Evolutionary conservation across 1,140 invertebrate species (phyloP).

Genomic region (Phthorimaea operculella): DNA sequence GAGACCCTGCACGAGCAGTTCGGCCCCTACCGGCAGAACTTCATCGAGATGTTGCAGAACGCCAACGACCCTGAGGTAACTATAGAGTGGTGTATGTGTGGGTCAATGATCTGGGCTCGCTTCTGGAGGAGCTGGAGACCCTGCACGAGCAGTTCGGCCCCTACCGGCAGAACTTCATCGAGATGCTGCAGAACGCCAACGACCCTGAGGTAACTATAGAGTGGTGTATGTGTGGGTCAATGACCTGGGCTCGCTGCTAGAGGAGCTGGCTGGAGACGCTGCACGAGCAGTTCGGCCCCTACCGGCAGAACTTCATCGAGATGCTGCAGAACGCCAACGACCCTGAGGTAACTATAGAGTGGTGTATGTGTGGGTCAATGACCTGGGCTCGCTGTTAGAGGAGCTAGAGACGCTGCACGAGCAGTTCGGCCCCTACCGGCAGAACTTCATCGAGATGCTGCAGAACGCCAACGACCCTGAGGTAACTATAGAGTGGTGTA

Average conservation of each 20-base stretch:
- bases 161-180: constrained; percentile 17
- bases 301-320: constrained; percentile 17
- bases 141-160: constrained; percentile 25
- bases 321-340: constrained; percentile 47
- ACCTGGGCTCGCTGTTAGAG: constrained; percentile 22
- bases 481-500: neutral
- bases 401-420: constrained; percentile 26
- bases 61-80: constrained; percentile 32
- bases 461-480: constrained; percentile 44
- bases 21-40: constrained; percentile 16
- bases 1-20: constrained; percentile 24
- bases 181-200: constrained; percentile 47
- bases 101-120: constrained; percentile 16
- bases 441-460: constrained; percentile 19
- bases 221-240: no score
- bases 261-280: constrained; percentile 28
- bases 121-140: constrained; percentile 27
- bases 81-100: no score
- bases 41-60: constrained; percentile 29
- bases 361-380: constrained; percentile 3
- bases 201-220: neutral
- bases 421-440: constrained; percentile 21
- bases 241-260: constrained; percentile 24
- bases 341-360: neutral
- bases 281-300: constrained; percentile 21